Conservation (phyloP, 1,140 invertebrate species). For the Octopus bimaculoides region DNA sequence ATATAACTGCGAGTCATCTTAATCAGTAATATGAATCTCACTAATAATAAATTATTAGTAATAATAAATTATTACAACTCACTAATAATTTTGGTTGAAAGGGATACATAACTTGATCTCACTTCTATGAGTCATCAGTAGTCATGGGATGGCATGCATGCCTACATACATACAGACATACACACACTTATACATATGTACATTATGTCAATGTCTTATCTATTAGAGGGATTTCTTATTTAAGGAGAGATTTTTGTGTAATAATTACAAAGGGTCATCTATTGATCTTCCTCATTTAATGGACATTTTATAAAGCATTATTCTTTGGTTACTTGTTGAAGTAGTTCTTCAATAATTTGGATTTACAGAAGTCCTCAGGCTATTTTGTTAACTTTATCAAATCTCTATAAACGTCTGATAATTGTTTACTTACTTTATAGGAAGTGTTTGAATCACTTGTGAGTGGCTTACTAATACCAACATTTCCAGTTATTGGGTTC, state of each 20-base stretch:
- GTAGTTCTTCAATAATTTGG: not conserved
- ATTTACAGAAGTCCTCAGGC: not conserved
- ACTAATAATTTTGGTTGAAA: no score
- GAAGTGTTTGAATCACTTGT: conserved; percentile 14
- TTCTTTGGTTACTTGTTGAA: not conserved
- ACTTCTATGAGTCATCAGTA: no score
- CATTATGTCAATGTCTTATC: no score
- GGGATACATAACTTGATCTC: no score
- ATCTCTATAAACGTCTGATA: not conserved
- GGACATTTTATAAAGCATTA: not conserved
- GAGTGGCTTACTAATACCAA: conserved; percentile 23
- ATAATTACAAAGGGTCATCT: not conserved
- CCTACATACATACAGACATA: no score
- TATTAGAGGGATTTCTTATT: not conserved
- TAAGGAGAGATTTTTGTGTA: not conserved
- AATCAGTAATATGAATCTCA: no score
- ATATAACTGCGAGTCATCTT: no score
- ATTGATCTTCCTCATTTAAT: not conserved
- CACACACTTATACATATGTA: no score
- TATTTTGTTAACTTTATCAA: not conserved
- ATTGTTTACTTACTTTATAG: conserved; percentile 25
- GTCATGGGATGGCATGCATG: no score
- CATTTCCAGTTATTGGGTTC: conserved; percentile 24
- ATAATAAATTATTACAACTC: no score
- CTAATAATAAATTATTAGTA: no score